Evolutionary conservation across 2,888 invertebrate genomes (phyloP).

Genomic region (Tetragnatha montana): DNA sequence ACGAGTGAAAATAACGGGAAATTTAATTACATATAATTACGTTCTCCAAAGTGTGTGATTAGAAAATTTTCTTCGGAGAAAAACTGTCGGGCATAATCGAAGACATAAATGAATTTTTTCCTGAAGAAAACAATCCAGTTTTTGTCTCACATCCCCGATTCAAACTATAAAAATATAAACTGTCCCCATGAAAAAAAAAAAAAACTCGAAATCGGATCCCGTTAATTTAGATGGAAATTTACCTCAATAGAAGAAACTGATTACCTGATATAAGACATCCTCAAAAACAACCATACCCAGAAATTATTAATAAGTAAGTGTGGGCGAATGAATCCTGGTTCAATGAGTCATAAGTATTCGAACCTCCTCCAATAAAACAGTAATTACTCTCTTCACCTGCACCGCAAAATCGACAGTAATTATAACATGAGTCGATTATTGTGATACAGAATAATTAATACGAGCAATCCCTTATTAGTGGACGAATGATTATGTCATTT

Average conservation of each 20-base stretch:
- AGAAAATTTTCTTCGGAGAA: neutral
- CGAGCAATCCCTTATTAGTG: neutral
- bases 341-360: constrained; percentile 1
- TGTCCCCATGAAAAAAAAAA: neutral
- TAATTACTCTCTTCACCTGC: constrained; percentile 12
- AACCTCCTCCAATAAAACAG: neutral
- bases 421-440: constrained; percentile 8
- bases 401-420: constrained; percentile 19
- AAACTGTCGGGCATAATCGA: neutral
- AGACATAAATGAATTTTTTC: neutral
- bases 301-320: constrained; percentile 9
- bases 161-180: neutral
- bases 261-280: neutral
- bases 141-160: neutral
- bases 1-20: neutral
- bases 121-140: neutral
- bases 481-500: constrained; percentile 12
- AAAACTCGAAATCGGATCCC: neutral
- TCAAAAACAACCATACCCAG: neutral
- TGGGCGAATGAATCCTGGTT: neutral
- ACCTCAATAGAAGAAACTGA: neutral
- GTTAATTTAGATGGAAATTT: constrained; percentile 20
- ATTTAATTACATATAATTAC: neutral
- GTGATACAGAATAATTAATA: constrained; percentile 6
- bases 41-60: neutral